A percentile compares a stretch with the other conserved stretches of the same genome.
Conservation (phyloP, 1,140 invertebrate species). For the Drosophila athabasca region DNA sequence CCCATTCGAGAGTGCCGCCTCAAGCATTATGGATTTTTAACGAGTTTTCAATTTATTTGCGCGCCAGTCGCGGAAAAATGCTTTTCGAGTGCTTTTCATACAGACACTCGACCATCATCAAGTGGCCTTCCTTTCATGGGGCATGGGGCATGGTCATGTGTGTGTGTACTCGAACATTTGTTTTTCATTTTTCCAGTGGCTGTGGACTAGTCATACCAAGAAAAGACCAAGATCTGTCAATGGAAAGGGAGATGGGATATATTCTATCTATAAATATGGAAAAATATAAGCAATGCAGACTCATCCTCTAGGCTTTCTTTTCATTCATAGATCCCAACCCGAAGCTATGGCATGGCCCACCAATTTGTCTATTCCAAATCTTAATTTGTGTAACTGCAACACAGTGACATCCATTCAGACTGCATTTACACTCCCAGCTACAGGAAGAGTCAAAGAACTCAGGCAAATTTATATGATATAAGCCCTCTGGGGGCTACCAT, state of each 20-base stretch:
- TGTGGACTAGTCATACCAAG: slow-evolving; percentile 44
- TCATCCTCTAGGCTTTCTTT: no score
- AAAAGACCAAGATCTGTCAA: background rate
- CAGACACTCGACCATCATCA: slow-evolving; percentile 80
- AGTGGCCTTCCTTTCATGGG: slow-evolving; percentile 54
- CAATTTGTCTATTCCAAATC: no score
- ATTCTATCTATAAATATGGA: no score
- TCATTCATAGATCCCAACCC: no score
- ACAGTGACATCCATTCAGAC: background rate
- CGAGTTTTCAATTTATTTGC: slow-evolving; percentile 83
- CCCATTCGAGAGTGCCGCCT: slow-evolving; percentile 46
- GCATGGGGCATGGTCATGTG: slow-evolving; percentile 13
- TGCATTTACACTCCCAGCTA: background rate
- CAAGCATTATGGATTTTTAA: slow-evolving; percentile 83
- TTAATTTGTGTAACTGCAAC: background rate
- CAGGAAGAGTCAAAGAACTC: slow-evolving; percentile 16
- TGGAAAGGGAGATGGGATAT: no score
- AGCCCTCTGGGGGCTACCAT: slow-evolving; percentile 57
- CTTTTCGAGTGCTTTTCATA: slow-evolving; percentile 80
- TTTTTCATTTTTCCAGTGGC: slow-evolving; percentile 36
- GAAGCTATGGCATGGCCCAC: no score
- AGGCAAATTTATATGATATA: slow-evolving; percentile 22
- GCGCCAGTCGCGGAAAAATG: slow-evolving; percentile 67
- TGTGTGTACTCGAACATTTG: slow-evolving; percentile 23
- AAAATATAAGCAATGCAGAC: no score